Evolutionary conservation across 2,797 vertebrate genomes (phyloP), one percentile per base, ranked within the genome.

Genomic region (Amniataba percoides): DNA sequence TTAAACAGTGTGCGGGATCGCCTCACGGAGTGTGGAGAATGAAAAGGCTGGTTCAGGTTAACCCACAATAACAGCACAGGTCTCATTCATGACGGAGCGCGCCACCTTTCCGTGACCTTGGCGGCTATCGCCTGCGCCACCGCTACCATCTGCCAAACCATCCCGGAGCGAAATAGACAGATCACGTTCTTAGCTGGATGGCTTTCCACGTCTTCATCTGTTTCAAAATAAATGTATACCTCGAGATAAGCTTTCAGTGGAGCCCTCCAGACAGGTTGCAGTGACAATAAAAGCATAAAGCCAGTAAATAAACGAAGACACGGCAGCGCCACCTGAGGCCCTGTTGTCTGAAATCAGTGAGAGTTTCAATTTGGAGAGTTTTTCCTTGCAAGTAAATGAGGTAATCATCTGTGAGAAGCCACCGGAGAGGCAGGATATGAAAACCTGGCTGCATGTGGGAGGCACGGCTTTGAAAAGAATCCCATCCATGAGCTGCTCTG

Each of bases 281-380:
- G 75, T 57, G 56, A 80, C 82, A 84, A 86, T 86, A 87, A 85
- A 82, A 75, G 77, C 27, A 71, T 66, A 64, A 85, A 63, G 43
- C 71, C 5, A 15, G 71, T 77, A 80, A 85, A 88, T 90, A 89
- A 88, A 93, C 70, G 0, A 87, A 89, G 74, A 74, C 49, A 61
- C 3, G 2, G 74, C 63, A 7, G n/a, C 23, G 42, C 83, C 89
- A 93, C 91, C 92, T 89, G 88, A 90, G 90, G 82, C 89, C 80
- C 82, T 36, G 72, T 66, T 81, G 71, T 82, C 74, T 88, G 71
- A 80, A 92, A 91, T 91, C 79, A 88, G 77, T 39, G 27, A 57
- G 72, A 68, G 43, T 85, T 89, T 93, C 86, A 91, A 91, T 89
- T 87, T 86, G 56, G 51, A 72, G 76, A 42, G 12, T 18, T 83